Evolutionary conservation across 1,140 invertebrate species (phyloP), one percentile per base, ranked within the genome.

Genomic region (Drosophila kurseongensis): DNA sequence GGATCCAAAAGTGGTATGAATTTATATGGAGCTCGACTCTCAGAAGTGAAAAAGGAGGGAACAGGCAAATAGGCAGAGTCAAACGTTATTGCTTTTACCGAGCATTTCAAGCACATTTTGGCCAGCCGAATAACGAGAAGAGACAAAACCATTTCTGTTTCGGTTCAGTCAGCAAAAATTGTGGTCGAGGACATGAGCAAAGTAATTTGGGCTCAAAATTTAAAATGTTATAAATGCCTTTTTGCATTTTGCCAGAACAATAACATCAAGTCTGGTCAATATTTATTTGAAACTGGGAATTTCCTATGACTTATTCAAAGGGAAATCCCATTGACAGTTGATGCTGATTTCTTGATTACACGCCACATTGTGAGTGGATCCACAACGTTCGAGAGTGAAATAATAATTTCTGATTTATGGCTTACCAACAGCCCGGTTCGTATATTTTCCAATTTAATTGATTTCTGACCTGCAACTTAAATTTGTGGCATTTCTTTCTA

Each of bases 251-350:
- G 32, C 23, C 7, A 10, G 41, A 16, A 56, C 42, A 55, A 55
- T 47, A 55, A 68, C 36, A 32, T 32, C 29, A 14, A 36, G 44
- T 1, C 42, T 16, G 56, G 63, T 38, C 60, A 57, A 56, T 63
- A 71, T 67, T 72, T 59, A 58, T 48, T 67, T 55, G 36, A 65
- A 67, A 61, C 59, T 51, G 57, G 27, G 47, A 58, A 66, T 71
- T 75, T 57, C 38, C 10, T 57, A 8, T 65, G 55, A 67, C 40
- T 75, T 75, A 71, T 78, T 74, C 62, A 65, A 65, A 32, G 12
- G 32, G 12, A 75, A 78, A 82, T 86, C 65, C 63, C 69, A 88
- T 76, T 86, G 75, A 82, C 78, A 75, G 58, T 72, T 76, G 61
- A 71, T 62, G 45, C 56, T 72, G 42, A 80, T 60, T 73, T 47